Conservation (phyloP, 2,113 vertebrate genomes). For the Chinchilla lanigera region DNA sequence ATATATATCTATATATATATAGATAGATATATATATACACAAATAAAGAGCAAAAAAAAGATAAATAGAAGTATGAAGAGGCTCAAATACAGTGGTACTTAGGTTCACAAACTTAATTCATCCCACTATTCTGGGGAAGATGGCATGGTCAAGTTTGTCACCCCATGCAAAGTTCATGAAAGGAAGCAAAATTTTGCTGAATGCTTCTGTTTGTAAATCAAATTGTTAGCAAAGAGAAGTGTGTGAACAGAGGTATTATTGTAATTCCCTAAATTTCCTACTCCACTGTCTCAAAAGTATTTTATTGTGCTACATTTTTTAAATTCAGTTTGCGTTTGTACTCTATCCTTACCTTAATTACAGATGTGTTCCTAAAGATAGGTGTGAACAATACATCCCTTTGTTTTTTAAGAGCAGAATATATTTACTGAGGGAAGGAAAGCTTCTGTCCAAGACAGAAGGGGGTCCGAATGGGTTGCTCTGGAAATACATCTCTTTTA, state of each 20-base stretch:
- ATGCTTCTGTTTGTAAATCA: background rate
- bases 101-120: background rate
- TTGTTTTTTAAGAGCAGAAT: too few relatives aligned
- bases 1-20: too few relatives aligned
- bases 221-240: background rate
- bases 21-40: too few relatives aligned
- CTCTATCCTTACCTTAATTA: background rate
- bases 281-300: background rate
- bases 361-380: background rate
- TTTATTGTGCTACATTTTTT: background rate
- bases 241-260: background rate
- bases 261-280: background rate
- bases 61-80: background rate
- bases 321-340: background rate
- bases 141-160: background rate
- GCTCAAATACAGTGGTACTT: background rate
- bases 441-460: too few relatives aligned
- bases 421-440: too few relatives aligned
- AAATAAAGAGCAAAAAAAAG: background rate
- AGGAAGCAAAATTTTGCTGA: background rate
- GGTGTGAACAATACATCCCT: background rate
- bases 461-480: too few relatives aligned
- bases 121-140: background rate
- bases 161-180: background rate
- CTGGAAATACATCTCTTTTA: background rate